These are phyloP conservation scores for Acestrorhynchus altus DNA, from an alignment of 2,797 vertebrate species.

Conservation along the genomic window DNA sequence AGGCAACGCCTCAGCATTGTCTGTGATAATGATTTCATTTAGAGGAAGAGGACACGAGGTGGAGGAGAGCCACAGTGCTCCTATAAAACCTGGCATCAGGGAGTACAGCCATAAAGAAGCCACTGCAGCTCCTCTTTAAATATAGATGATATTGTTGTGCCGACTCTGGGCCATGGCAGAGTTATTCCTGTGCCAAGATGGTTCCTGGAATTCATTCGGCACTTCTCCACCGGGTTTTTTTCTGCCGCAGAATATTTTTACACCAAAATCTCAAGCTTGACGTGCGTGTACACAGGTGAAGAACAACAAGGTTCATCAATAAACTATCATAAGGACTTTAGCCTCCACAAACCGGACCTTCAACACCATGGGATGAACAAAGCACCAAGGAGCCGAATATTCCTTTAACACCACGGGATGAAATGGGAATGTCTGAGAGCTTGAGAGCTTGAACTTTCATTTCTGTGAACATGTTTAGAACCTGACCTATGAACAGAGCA, in stretches of 20 bases:
- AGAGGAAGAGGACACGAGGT: conserved; percentile 42
- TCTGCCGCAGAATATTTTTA: not conserved
- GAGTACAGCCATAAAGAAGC: conserved; percentile 45
- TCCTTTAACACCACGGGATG: too few relatives aligned
- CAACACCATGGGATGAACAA: not conserved
- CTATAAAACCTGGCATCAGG: conserved; percentile 45
- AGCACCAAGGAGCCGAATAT: too few relatives aligned
- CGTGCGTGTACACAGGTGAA: not conserved
- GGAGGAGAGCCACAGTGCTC: conserved; percentile 44
- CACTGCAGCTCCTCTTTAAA: conserved; percentile 51
- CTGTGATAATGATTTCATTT: conserved; percentile 51
- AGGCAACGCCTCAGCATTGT: conserved; percentile 40
- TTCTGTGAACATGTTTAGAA: not conserved
- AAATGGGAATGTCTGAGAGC: not conserved
- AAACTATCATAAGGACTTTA: not conserved
- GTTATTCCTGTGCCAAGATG: conserved; percentile 35
- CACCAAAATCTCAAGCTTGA: not conserved
- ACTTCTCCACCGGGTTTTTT: not conserved
- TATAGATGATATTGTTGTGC: conserved; percentile 53
- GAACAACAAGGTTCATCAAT: not conserved
- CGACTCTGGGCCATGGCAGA: conserved; percentile 13
- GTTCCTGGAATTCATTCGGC: conserved; percentile 36
- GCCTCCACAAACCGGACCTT: not conserved
- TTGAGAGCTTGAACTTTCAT: not conserved
- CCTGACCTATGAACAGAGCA: not conserved